Evolutionary conservation across 2,888 invertebrate genomes (phyloP).

Genomic region (Leptinotarsa juncta): DNA sequence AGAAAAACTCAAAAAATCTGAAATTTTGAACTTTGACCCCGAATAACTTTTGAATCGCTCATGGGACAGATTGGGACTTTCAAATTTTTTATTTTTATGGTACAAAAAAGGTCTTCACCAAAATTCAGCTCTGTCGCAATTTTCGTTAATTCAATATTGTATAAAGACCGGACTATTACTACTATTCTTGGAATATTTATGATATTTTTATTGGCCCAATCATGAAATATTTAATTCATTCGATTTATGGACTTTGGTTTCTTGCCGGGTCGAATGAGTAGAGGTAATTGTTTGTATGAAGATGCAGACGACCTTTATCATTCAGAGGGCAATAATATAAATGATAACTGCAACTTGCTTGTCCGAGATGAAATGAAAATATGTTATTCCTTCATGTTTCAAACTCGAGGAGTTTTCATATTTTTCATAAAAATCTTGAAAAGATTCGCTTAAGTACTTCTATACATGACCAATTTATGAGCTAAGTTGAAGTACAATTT

Average conservation of each 20-base stretch:
- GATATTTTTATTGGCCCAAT: neutral
- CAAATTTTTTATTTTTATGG: too few relatives aligned
- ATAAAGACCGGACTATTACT: neutral
- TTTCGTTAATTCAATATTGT: too few relatives aligned
- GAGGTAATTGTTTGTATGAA: neutral
- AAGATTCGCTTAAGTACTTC: too few relatives aligned
- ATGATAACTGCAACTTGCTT: neutral
- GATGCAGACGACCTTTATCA: neutral
- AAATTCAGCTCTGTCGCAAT: too few relatives aligned
- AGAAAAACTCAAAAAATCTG: too few relatives aligned
- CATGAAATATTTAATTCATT: neutral
- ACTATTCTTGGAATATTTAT: neutral
- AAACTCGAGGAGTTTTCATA: neutral
- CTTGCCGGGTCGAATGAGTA: neutral
- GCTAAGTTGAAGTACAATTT: too few relatives aligned
- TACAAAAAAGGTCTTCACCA: too few relatives aligned
- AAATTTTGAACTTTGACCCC: too few relatives aligned
- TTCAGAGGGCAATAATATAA: slow-evolving; percentile 1
- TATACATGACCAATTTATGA: too few relatives aligned
- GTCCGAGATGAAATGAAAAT: neutral
- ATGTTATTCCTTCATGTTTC: neutral
- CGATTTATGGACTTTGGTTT: slow-evolving; percentile 3
- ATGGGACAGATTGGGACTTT: too few relatives aligned
- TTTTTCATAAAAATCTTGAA: neutral
- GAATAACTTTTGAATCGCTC: too few relatives aligned